These are phyloP conservation scores for Tauraco hartlaubi DNA, from an alignment of 2,797 vertebrate species.

Conservation along the genomic window DNA sequence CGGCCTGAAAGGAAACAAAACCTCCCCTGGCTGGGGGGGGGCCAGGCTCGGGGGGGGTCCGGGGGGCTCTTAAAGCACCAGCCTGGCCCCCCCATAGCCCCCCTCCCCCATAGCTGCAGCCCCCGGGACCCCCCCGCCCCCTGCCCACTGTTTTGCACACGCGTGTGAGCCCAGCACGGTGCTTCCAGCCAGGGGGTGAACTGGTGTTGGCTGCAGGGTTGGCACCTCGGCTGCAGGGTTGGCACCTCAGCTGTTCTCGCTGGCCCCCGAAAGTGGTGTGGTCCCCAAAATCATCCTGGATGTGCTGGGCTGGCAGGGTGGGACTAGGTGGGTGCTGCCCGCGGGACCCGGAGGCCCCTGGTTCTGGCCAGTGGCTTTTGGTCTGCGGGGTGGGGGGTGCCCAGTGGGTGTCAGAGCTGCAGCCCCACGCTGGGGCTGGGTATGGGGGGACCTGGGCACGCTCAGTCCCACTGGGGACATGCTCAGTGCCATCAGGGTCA, in stretches of 20 bases:
- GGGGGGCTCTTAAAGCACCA: neutral
- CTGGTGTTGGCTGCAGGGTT: no score
- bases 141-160: neutral
- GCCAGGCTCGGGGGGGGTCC: neutral
- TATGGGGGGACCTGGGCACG: neutral
- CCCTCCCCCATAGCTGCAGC: neutral
- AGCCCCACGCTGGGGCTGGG: fast-evolving
- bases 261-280: fast-evolving
- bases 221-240: no score
- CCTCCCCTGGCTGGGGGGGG: neutral
- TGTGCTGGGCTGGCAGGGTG: neutral
- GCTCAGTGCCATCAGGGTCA: no score
- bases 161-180: fast-evolving
- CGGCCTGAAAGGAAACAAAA: conserved; percentile 41
- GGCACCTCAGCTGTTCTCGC: fast-evolving
- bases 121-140: neutral
- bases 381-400: neutral
- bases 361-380: neutral
- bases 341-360: fast-evolving
- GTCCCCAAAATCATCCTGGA: neutral
- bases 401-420: fast-evolving
- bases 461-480: no score
- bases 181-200: no score
- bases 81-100: neutral
- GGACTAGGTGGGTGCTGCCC: neutral